phyloP scores from a whole-genome alignment of 1,140 invertebrate species.

The Ectropis grisescens region DNA sequence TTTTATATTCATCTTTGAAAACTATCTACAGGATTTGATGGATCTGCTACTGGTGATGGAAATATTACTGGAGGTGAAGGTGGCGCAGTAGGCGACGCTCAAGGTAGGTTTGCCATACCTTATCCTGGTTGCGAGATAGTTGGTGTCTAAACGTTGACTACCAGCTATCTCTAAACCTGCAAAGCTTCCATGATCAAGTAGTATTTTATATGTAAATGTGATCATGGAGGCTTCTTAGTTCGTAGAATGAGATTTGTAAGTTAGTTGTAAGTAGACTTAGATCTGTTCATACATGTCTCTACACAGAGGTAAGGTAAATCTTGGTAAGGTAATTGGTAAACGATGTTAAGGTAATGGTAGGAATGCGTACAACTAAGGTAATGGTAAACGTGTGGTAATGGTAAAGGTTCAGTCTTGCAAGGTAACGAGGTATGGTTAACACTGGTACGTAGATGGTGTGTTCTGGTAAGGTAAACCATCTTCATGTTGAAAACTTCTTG shows the following conservation, averaged over 20 bases:
- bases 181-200: slow-evolving; percentile 21
- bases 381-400: too few species aligned
- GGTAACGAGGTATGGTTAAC: slow-evolving; percentile 1
- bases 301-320: too few species aligned
- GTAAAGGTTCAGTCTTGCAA: slow-evolving; percentile 2
- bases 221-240: slow-evolving; percentile 26
- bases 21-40: slow-evolving; percentile 69
- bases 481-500: too few species aligned
- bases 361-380: too few species aligned
- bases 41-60: slow-evolving; percentile 63
- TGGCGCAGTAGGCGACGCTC: slow-evolving; percentile 68
- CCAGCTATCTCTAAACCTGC: slow-evolving; percentile 9
- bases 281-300: background rate
- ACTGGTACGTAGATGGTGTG: background rate
- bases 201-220: slow-evolving; percentile 1
- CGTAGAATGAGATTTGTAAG: slow-evolving; percentile 66
- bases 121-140: slow-evolving; percentile 12
- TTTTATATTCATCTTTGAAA: too few species aligned
- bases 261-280: slow-evolving; percentile 35
- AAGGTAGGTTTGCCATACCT: slow-evolving; percentile 65
- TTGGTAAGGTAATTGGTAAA: too few species aligned
- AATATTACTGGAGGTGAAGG: slow-evolving; percentile 65
- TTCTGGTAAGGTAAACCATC: slow-evolving; percentile 1
- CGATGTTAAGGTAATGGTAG: too few species aligned
- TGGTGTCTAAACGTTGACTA: too few species aligned